Evolutionary conservation across 2,113 vertebrate species (phyloP).

Genomic region (Conger conger): DNA sequence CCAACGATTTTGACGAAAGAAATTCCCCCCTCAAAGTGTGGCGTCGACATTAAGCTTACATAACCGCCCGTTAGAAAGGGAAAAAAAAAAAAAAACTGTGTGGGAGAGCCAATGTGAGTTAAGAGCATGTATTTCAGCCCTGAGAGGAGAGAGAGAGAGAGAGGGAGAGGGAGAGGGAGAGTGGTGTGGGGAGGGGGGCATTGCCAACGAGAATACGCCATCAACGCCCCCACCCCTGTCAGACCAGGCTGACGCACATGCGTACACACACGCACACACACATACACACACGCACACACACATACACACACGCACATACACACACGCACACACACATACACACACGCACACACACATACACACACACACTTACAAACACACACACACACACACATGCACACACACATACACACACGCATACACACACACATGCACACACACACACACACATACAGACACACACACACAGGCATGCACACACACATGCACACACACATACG

Average conservation of each 20-base stretch:
- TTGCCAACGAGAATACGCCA: conserved; percentile 59
- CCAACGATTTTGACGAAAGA: conserved; percentile 3
- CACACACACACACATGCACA: too few relatives aligned
- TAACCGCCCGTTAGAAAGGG: conserved; percentile 61
- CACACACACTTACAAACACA: too few relatives aligned
- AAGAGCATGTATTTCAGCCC: conserved; percentile 73
- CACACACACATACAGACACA: too few relatives aligned
- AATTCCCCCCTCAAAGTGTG: conserved; percentile 40
- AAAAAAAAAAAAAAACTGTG: conserved; percentile 49
- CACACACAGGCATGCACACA: too few relatives aligned
- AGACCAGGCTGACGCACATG: background rate
- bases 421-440: too few relatives aligned
- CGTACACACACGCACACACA: too few relatives aligned
- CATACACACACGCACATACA: conserved; percentile 33
- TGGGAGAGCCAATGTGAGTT: conserved; percentile 71
- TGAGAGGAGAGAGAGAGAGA: conserved; percentile 62
- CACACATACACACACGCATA: too few relatives aligned
- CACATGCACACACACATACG: too few relatives aligned
- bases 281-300: too few relatives aligned
- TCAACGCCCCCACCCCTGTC: conserved; percentile 57
- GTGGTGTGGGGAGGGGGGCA: conserved; percentile 17
- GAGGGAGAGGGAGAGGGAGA: too few relatives aligned
- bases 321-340: too few relatives aligned
- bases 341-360: too few relatives aligned
- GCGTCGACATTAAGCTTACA: conserved; percentile 57